Evolutionary conservation across 2,888 invertebrate species (phyloP), one percentile per base, ranked within the genome.

Genomic region (Buathra laborator): DNA sequence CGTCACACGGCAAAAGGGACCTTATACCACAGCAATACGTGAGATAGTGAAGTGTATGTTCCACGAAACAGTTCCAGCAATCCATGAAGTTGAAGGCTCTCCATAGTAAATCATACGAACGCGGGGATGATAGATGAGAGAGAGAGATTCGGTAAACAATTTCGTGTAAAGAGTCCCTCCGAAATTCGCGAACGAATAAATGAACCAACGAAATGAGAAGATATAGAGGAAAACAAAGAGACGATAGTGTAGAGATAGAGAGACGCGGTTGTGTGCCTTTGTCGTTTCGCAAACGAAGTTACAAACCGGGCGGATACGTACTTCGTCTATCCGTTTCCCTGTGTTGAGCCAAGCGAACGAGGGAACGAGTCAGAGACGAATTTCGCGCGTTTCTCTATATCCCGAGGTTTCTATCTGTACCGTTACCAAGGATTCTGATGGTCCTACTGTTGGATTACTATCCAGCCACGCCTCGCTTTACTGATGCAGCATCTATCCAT

Each of bases 211-310:
- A 85, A 85, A 59, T 59, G 59, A 59, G 59, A 59, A 37, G 66
- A 85, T 67, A 81, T 81, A 32, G 37, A 24, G 70, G 62, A 56
- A 46, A 53, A 43, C 43, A 71, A 44, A 59, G 32, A 44, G 74
- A 51, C 5, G 32, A 77, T 66, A 72, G 64, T 10, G 72, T 32
- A 80, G 4, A 9, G 56, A 2, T 6, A 24, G 59, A 10, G 3
- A 10, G 32, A 6, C 12, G 14, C 9, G 59, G 5, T 7, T 48
- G 24, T 37, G 77, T 51, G 81, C 78, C 74, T 84, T 84, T 84
- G 84, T 84, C 84, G 84, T 78, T 70, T 84, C 79, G 85, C 85
- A 85, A 85, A 85, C 82, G 85, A 85, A 85, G 85, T 85, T 76
- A 79, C 85, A 37, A 37, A 75, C 75, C 82, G 64, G 79, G 82